Evolutionary conservation across 2,797 vertebrate species (phyloP).

Genomic region (Alauda arvensis): DNA sequence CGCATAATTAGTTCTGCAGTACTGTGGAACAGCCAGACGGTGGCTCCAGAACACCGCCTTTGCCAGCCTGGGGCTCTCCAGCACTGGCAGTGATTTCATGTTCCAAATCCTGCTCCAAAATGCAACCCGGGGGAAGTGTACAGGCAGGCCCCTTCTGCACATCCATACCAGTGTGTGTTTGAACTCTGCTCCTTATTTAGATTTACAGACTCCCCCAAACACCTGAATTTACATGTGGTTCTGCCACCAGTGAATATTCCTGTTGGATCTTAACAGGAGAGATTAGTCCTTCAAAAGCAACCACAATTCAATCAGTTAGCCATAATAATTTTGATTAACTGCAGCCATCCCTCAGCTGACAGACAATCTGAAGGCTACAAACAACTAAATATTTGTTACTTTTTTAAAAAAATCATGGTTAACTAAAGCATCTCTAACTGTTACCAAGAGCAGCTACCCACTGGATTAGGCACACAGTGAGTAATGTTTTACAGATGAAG

Average conservation of each 20-base stretch:
- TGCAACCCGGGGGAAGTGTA: background rate
- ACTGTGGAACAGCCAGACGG: background rate
- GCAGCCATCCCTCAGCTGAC: background rate
- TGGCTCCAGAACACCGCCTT: conserved; percentile 26
- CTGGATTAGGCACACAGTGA: background rate
- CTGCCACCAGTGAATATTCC: background rate
- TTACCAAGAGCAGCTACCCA: background rate
- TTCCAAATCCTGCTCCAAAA: background rate
- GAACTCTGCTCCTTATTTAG: background rate
- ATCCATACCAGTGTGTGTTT: background rate
- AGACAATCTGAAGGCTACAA: background rate
- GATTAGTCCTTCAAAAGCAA: background rate
- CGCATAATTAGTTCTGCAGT: background rate
- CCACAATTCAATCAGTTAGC: background rate
- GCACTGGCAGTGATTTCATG: background rate
- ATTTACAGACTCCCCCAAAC: background rate
- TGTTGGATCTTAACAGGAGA: background rate
- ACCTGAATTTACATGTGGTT: background rate
- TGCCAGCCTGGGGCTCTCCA: background rate
- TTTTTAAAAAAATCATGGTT: background rate
- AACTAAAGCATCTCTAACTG: background rate
- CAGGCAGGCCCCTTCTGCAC: background rate
- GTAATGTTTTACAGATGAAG: background rate
- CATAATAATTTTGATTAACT: background rate
- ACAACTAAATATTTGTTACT: background rate